Evolutionary conservation across 2,797 vertebrate species (phyloP).

Genomic region (Anomalospiza imberbis): DNA sequence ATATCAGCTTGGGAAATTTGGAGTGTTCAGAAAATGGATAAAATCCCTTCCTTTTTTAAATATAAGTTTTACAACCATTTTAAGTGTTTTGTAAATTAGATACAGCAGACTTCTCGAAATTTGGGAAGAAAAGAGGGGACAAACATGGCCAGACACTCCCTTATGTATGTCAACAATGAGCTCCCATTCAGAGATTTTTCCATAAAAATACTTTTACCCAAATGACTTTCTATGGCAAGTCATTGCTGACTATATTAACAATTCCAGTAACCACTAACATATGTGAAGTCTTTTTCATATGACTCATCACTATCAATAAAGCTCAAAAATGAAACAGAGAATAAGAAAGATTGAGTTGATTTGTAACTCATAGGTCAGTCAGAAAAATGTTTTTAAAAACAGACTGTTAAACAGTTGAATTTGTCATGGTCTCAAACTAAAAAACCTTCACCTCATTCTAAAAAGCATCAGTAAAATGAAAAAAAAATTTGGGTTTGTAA

Average conservation of each 20-base stretch:
- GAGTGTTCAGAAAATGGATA: background rate
- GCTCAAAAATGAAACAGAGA: background rate
- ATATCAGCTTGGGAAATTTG: background rate
- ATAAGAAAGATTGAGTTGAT: background rate
- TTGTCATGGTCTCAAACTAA: background rate
- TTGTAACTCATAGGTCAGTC: background rate
- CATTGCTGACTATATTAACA: background rate
- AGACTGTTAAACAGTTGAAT: background rate
- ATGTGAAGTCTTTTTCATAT: background rate
- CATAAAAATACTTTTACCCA: background rate
- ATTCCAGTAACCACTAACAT: background rate
- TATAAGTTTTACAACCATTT: background rate
- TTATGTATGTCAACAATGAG: background rate
- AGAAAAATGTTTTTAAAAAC: background rate
- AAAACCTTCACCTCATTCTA: background rate
- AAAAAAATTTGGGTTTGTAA: background rate
- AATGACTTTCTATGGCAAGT: background rate
- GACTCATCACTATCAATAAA: constrained; percentile 28
- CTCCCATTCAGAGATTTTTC: background rate
- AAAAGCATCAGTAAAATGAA: background rate
- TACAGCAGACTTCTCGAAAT: background rate
- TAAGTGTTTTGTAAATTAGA: background rate
- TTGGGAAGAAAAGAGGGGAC: background rate
- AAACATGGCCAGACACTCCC: background rate
- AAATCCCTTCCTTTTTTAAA: rapidly evolving